These are phyloP conservation scores for Drosophila truncata DNA, from an alignment of 1,140 invertebrate species.

Conservation along the genomic window DNA sequence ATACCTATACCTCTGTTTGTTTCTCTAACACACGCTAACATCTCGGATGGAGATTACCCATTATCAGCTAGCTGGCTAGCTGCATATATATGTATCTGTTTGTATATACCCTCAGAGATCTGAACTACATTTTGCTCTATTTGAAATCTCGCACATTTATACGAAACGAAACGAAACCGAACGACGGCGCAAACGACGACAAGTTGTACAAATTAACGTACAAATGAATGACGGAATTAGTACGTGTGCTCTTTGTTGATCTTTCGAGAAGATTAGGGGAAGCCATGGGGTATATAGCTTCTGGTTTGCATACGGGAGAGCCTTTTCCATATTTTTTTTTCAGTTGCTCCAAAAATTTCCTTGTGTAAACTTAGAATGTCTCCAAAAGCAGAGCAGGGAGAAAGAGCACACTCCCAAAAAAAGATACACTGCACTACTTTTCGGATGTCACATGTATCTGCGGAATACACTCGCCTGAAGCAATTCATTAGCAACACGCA, in stretches of 20 bases:
- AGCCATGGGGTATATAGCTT: conserved; percentile 7
- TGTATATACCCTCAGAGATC: conserved; percentile 49
- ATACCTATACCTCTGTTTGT: conserved; percentile 48
- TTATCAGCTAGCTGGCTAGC: conserved; percentile 53
- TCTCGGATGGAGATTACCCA: conserved; percentile 45
- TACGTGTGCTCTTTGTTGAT: conserved; percentile 65
- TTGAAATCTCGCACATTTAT: conserved; percentile 81
- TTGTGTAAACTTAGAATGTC: conserved; percentile 20
- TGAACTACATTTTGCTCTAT: conserved; percentile 79
- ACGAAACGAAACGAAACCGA: conserved; percentile 61
- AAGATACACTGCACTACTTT: conserved; percentile 7
- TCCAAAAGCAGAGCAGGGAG: conserved; percentile 3
- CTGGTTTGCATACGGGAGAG: neutral
- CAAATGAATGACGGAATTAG: conserved; percentile 82
- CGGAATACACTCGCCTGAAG: conserved; percentile 24
- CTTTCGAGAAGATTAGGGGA: conserved; percentile 21
- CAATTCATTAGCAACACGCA: conserved; percentile 72
- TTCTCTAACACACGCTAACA: conserved; percentile 53
- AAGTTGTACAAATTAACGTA: conserved; percentile 81
- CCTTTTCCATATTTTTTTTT: neutral
- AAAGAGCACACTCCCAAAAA: conserved; percentile 3
- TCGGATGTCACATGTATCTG: conserved; percentile 2
- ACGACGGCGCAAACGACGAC: conserved; percentile 53
- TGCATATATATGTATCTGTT: conserved; percentile 16
- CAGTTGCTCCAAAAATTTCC: conserved; percentile 1